Percentiles rank a stretch among this genome's conserved stretches.
Conservation (phyloP, 1,140 invertebrate species). For the Eumaeus atala region DNA sequence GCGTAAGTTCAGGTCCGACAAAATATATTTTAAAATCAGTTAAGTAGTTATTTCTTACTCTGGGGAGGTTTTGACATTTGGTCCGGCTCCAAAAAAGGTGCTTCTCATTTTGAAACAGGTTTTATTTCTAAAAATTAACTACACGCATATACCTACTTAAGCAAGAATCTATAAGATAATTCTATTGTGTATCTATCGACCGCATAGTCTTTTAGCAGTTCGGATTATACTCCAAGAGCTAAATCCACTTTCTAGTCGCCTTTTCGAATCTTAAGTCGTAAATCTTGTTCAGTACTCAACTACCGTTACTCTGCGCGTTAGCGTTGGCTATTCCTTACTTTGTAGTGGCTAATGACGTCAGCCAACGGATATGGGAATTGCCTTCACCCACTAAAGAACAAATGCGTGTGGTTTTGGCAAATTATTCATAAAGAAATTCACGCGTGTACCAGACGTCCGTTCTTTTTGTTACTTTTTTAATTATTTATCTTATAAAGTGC, state of each 20-base stretch:
- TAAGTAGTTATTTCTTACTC: too few relatives aligned
- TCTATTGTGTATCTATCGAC: too few relatives aligned
- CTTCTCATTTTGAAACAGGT: too few relatives aligned
- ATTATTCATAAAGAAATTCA: constrained; percentile 4
- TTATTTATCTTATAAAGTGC: not conserved
- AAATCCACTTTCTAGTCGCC: constrained; percentile 5
- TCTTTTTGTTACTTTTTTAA: not conserved
- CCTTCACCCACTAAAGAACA: constrained; percentile 49
- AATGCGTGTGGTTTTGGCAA: constrained; percentile 11
- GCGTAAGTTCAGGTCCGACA: too few relatives aligned
- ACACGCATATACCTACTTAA: too few relatives aligned
- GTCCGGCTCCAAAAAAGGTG: too few relatives aligned
- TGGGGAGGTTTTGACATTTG: too few relatives aligned
- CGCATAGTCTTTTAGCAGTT: too few relatives aligned
- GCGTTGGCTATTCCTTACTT: constrained; percentile 41
- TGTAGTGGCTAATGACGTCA: constrained; percentile 52
- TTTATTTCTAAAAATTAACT: too few relatives aligned
- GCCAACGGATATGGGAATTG: constrained; percentile 51
- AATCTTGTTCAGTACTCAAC: constrained; percentile 16
- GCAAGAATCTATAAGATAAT: too few relatives aligned
- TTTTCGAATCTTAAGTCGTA: constrained; percentile 20
- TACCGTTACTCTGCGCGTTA: constrained; percentile 30
- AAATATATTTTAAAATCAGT: too few relatives aligned
- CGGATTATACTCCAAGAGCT: not conserved
- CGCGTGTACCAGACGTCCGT: constrained; percentile 4